Percentiles rank a stretch among this genome's conserved stretches.
phyloP scores from a whole-genome alignment of 2,888 invertebrate genomes.

The Eupithecia inturbata region DNA sequence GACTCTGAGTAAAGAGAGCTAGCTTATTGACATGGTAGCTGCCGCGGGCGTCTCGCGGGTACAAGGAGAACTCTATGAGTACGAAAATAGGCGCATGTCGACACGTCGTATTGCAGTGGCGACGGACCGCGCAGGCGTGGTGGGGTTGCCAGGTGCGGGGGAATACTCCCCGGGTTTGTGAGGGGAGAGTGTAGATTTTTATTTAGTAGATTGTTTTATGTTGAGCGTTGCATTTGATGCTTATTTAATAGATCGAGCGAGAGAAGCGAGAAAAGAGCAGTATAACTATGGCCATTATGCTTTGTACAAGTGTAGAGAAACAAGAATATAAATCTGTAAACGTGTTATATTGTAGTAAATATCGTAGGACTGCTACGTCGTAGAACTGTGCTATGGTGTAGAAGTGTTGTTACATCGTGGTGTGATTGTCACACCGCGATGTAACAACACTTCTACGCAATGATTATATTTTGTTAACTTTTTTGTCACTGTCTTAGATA shows the following conservation, averaged over 20 bases:
- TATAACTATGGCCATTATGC: neutral
- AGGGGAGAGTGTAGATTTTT: no score
- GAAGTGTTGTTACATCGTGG: neutral
- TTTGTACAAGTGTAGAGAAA: neutral
- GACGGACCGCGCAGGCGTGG: slow-evolving; percentile 69
- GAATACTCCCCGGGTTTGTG: neutral
- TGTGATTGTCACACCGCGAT: no score
- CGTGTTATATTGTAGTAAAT: neutral
- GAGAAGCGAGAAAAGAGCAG: neutral
- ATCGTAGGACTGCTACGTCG: neutral
- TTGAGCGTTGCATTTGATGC: neutral
- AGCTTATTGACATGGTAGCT: neutral
- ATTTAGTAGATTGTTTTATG: no score
- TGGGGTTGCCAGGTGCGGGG: slow-evolving; percentile 51
- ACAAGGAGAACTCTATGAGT: slow-evolving; percentile 29
- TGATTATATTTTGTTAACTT: neutral
- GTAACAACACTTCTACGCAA: no score
- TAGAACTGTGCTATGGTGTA: neutral
- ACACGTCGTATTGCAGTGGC: slow-evolving; percentile 80
- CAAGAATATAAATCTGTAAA: neutral
- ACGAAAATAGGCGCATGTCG: slow-evolving; percentile 67
- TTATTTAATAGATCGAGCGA: neutral
- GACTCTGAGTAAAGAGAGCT: neutral
- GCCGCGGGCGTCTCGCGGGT: slow-evolving; percentile 38
- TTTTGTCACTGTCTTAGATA: neutral